A percentile compares a stretch with the other conserved stretches of the same genome.
phyloP scores from a whole-genome alignment of 1,140 invertebrate species.

The Drosophila equinoxialis region DNA sequence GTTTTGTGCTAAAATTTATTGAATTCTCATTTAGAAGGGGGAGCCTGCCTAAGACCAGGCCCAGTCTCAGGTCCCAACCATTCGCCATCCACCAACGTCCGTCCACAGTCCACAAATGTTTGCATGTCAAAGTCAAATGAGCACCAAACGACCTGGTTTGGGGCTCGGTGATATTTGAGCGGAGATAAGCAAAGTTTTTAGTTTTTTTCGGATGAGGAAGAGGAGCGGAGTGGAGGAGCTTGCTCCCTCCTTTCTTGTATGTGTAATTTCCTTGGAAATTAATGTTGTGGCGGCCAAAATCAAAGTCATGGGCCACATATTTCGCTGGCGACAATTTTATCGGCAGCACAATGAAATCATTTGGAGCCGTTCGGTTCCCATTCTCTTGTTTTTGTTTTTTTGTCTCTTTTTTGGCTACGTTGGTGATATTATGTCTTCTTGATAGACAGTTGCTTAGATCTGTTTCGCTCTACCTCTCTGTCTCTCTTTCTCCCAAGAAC shows the following conservation, averaged over 20 bases:
- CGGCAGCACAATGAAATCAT: slow-evolving; percentile 78
- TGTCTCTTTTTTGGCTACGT: slow-evolving; percentile 34
- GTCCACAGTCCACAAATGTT: slow-evolving; percentile 49
- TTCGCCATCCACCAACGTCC: no score
- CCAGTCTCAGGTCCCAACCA: neutral
- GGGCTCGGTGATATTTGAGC: slow-evolving; percentile 57
- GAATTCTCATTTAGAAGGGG: slow-evolving; percentile 71
- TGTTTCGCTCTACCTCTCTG: slow-evolving; percentile 26
- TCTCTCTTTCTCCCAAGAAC: neutral
- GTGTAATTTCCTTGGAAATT: slow-evolving; percentile 79
- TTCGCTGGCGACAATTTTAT: slow-evolving; percentile 82
- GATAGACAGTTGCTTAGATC: slow-evolving; percentile 41
- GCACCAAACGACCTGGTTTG: slow-evolving; percentile 38
- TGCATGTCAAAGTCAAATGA: slow-evolving; percentile 76
- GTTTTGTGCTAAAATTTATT: slow-evolving; percentile 73
- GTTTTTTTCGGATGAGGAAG: slow-evolving; percentile 16
- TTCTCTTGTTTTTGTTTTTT: slow-evolving; percentile 15
- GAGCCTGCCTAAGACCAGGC: slow-evolving; percentile 12
- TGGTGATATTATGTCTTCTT: slow-evolving; percentile 71
- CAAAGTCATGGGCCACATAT: slow-evolving; percentile 73
- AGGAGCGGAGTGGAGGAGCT: slow-evolving; percentile 2
- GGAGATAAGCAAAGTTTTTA: slow-evolving; percentile 64
- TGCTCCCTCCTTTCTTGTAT: slow-evolving; percentile 40
- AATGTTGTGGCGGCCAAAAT: slow-evolving; percentile 79
- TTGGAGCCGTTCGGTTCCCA: slow-evolving; percentile 45